Percentiles rank a stretch among this genome's conserved stretches.
These are phyloP conservation scores for Hiodon alosoides DNA, from an alignment of 2,113 vertebrate genomes.

Conservation along the genomic window DNA sequence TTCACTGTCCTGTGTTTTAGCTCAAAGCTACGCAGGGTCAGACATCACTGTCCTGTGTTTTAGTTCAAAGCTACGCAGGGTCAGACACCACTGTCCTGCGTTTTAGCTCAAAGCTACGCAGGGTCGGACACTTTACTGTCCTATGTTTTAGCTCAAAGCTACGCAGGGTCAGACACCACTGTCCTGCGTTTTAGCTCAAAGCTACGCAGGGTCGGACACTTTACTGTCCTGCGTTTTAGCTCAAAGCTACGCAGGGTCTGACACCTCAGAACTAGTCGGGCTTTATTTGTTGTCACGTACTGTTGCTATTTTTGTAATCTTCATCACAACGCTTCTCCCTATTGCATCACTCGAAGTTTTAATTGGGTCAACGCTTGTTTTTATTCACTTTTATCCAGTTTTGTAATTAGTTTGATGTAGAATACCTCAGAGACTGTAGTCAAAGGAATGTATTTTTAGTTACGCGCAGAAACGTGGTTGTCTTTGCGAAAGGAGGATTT, in stretches of 20 bases:
- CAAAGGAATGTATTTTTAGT: slow-evolving; percentile 21
- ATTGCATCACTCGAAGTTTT: slow-evolving; percentile 6
- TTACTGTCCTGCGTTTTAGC: too few relatives aligned
- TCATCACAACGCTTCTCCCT: not conserved
- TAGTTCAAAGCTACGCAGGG: too few relatives aligned
- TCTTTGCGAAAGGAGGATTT: not conserved
- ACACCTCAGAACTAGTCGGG: not conserved
- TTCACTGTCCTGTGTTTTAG: too few relatives aligned
- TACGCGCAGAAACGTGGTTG: not conserved
- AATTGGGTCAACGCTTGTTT: slow-evolving; percentile 16
- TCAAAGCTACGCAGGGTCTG: not conserved
- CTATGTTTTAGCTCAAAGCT: too few relatives aligned
- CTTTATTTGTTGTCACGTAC: not conserved
- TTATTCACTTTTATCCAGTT: slow-evolving; percentile 9
- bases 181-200: too few relatives aligned
- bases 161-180: too few relatives aligned
- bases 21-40: too few relatives aligned
- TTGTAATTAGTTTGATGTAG: slow-evolving; percentile 20
- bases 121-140: too few relatives aligned
- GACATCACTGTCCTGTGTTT: too few relatives aligned
- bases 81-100: too few relatives aligned
- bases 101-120: too few relatives aligned
- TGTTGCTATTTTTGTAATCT: not conserved
- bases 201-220: too few relatives aligned
- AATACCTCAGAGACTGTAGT: slow-evolving; percentile 8